phyloP scores from a whole-genome alignment of 2,888 invertebrate species.

The Drymonia ruficornis region DNA sequence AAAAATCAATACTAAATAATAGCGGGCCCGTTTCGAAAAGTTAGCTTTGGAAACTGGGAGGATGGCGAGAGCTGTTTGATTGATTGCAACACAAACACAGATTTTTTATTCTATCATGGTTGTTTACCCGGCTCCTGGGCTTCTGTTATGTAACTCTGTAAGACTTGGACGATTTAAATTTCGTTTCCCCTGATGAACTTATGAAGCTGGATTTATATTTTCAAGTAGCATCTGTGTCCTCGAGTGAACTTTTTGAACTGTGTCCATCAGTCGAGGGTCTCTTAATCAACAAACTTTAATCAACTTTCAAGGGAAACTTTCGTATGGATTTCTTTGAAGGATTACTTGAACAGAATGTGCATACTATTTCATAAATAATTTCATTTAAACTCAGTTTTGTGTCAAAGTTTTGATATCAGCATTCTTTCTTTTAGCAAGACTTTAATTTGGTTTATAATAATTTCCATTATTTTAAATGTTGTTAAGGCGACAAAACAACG shows the following conservation, averaged over 20 bases:
- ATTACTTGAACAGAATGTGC: neutral
- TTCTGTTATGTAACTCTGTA: constrained; percentile 51
- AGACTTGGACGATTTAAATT: constrained; percentile 31
- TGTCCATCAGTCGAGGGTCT: constrained; percentile 16
- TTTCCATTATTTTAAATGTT: too few relatives aligned
- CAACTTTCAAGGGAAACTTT: constrained; percentile 1
- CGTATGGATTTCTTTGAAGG: neutral
- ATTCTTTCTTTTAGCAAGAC: neutral
- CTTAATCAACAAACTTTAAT: constrained; percentile 27
- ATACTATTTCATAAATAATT: neutral
- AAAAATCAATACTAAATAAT: constrained; percentile 79
- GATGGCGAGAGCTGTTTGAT: constrained; percentile 72
- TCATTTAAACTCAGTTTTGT: neutral
- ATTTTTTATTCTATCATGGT: constrained; percentile 69
- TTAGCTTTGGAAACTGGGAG: constrained; percentile 67
- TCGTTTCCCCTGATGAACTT: constrained; percentile 40
- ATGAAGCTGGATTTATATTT: constrained; percentile 33
- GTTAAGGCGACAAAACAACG: too few relatives aligned
- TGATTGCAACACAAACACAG: constrained; percentile 78
- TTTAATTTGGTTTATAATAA: neutral
- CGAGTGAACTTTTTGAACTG: constrained; percentile 23
- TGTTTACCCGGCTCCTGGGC: constrained; percentile 58
- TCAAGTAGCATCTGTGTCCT: constrained; percentile 40
- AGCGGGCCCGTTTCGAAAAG: constrained; percentile 64
- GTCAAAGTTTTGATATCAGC: neutral